Base-by-base conservation (phyloP, 2,797 vertebrate genomes). In the Ibycter americanus region DNA sequence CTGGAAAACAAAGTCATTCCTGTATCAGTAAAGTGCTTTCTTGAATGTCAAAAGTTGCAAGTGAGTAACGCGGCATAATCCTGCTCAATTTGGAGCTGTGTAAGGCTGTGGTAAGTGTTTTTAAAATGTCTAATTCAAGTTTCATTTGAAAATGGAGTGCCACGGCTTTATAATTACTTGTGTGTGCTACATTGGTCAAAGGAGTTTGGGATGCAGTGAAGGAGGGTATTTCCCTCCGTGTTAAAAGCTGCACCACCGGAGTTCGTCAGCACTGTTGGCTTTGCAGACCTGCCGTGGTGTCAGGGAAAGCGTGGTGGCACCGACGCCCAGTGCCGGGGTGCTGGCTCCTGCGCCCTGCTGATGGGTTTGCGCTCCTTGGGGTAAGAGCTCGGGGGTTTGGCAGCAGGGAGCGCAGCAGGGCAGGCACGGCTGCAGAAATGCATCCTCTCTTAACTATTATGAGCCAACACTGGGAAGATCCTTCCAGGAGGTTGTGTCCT, bases 241-340 rank as follows among this genome's bases (percentile, higher is more conserved):
- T 54, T 56, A 3, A 40, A 27, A 52, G 49, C 54, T 23, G 46
- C 15, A 29, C 55, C 6, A 2, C 23, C 31, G 56, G 11, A n/a
- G 34, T 12, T 40, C 25, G 32, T 32, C 51, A 12, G 1, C 1
- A 6, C 42, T 12, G 15, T 19, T 65, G 92, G 36, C 67, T 87
- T 67, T 85, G 74, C 78, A 1, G 2, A 14, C 26, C 15, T 0
- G 0, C 66, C 1, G 0, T 12, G 67, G 3, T 6, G 9, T 4
- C 9, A 36, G 61, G 72, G 40, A 6, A 11, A 1, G 12, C 1
- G 1, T 5, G n/a, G 4, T n/a, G 62, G 42, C 56, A 13, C 27
- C 3, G 1, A 40, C 63, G 63, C 21, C 44, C 3, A 1, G 76
- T 22, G 42, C 61, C 19, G 1, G 32, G 26, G 4, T 29, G 65